Base-by-base conservation (phyloP, 2,797 vertebrate species). In the Salmo trutta region DNA sequence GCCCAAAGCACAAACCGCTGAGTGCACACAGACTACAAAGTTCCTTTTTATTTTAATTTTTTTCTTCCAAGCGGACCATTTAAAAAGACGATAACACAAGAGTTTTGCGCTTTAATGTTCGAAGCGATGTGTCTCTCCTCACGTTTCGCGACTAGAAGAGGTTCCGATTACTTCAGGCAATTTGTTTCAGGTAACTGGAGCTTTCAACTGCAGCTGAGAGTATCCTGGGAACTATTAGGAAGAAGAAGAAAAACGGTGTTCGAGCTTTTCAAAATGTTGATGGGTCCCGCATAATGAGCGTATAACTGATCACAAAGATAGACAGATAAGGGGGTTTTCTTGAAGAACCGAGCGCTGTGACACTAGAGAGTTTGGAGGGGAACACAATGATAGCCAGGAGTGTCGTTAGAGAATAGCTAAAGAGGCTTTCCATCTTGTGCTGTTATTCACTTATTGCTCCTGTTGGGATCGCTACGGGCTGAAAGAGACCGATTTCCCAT, bases 161-260 rank as follows among this genome's bases (percentile, higher is more conserved):
- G 90, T 90, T 92, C 87, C 83, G 86, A 90, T 95, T 93, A 94
- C 94, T 94, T 92, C 82, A 93, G 94, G 93, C 93, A 94, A 94
- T 95, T 95, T 95, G 92, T 95, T 94, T 95, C 94, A 95, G 94
- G 93, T 95, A 95, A 92, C 92, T 87, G 92, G 88, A 93, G 90
- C 93, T 93, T 94, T 93, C 91, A 94, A 90, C 90, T 89, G 88
- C 89, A 91, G 90, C 90, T 90, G 89, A 93, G 88, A 91, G 89
- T 93, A 92, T 90, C 93, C 88, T 91, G 92, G 93, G 93, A 94
- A 92, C 92, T 93, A 93, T 94, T 94, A 92, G 85, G 4, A 31
- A 31, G 31, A 31, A 31, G 31, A 31, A 62, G 67, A 62, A 75
- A 87, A 86, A 85, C 71, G 64, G 84, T 80, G 87, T 90, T 94